phyloP scores from a whole-genome alignment of 2,888 invertebrate species.

The Acleris emargana region DNA sequence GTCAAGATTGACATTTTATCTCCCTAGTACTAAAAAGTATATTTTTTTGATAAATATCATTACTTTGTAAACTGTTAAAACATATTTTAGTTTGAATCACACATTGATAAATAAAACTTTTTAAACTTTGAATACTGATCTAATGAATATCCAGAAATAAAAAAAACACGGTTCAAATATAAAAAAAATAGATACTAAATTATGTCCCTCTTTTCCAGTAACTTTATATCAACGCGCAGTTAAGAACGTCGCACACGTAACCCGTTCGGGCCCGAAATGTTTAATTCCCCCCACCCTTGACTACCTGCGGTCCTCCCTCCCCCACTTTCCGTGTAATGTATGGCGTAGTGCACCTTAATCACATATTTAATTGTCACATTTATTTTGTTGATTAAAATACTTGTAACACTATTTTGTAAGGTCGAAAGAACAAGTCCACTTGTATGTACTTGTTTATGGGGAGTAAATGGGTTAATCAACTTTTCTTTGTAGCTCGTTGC shows the following conservation, averaged over 20 bases:
- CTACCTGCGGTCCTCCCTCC: constrained; percentile 42
- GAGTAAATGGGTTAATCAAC: too few relatives aligned
- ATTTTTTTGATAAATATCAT: too few relatives aligned
- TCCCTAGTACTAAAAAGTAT: too few relatives aligned
- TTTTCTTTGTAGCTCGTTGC: too few relatives aligned
- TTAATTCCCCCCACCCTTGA: constrained; percentile 72
- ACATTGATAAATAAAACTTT: too few relatives aligned
- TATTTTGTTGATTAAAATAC: constrained; percentile 82
- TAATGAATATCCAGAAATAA: too few relatives aligned
- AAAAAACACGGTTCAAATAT: background rate
- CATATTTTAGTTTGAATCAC: too few relatives aligned
- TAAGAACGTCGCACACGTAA: constrained; percentile 73
- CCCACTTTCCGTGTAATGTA: constrained; percentile 73
- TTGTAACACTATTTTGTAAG: constrained; percentile 53
- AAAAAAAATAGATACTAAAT: background rate
- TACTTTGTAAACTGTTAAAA: too few relatives aligned
- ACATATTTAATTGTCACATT: constrained; percentile 81
- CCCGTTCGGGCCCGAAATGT: constrained; percentile 78
- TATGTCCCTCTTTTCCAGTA: constrained; percentile 48
- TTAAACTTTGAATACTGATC: too few relatives aligned
- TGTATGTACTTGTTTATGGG: too few relatives aligned
- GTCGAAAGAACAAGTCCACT: constrained; percentile 48
- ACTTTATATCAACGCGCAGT: constrained; percentile 46
- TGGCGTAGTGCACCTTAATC: constrained; percentile 80
- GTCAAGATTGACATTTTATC: too few relatives aligned